Evolutionary conservation across 1,140 invertebrate genomes (phyloP).

Genomic region (Dendrolimus punctatus): DNA sequence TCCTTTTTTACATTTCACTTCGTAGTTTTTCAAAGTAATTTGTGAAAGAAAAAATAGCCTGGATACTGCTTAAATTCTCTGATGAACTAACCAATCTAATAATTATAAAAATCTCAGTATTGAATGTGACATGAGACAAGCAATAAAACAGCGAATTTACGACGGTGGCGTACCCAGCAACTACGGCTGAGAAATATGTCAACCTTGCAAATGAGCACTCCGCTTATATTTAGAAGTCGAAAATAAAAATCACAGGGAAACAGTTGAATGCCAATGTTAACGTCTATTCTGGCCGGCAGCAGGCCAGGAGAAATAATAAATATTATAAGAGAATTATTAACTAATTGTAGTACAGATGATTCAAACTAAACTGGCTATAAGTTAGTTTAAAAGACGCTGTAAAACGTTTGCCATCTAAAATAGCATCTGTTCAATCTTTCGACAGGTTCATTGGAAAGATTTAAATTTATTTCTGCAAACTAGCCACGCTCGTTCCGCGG

Average conservation of each 20-base stretch:
- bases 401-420: conserved; percentile 7
- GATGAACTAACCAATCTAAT: no score
- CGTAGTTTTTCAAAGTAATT: no score
- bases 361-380: conserved; percentile 1
- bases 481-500: not conserved
- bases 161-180: conserved; percentile 23
- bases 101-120: no score
- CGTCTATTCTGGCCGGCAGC: conserved; percentile 39
- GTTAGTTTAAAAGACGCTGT: conserved; percentile 4
- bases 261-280: conserved; percentile 65
- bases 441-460: conserved; percentile 5
- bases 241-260: conserved; percentile 61
- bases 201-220: conserved; percentile 47
- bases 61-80: no score
- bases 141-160: conserved; percentile 18
- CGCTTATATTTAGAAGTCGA: conserved; percentile 51
- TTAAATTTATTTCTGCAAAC: conserved; percentile 3
- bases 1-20: no score
- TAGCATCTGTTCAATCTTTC: conserved; percentile 6
- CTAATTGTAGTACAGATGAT: not conserved
- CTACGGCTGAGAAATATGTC: conserved; percentile 40
- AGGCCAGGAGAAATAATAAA: not conserved
- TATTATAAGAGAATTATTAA: conserved; percentile 4
- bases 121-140: no score
- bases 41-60: no score